phyloP scores from a whole-genome alignment of 2,113 vertebrate species.

The Myrmecobius fasciatus region DNA sequence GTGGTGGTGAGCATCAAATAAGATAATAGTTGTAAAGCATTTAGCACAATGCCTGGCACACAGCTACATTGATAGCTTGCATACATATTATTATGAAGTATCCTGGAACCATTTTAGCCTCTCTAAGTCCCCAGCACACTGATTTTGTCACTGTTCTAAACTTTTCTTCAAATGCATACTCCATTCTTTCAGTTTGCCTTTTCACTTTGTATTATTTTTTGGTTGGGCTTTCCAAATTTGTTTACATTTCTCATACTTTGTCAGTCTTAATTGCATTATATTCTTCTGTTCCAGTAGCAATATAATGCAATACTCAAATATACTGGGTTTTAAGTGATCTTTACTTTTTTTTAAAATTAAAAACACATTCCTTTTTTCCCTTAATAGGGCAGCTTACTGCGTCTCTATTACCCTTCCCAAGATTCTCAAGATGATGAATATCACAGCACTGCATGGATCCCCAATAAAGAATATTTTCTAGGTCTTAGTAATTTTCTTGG shows the following conservation, averaged over 20 bases:
- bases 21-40: neutral
- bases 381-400: slow-evolving; percentile 91
- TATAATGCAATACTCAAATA: neutral
- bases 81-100: neutral
- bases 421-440: slow-evolving; percentile 80
- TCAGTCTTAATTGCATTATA: neutral
- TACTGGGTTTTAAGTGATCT: neutral
- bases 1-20: neutral
- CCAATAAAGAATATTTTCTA: slow-evolving; percentile 91
- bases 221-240: neutral
- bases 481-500: slow-evolving; percentile 94
- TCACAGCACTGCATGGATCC: slow-evolving; percentile 90
- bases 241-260: neutral
- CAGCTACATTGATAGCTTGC: too few relatives aligned
- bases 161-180: neutral
- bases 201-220: neutral
- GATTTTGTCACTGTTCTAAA: neutral
- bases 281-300: neutral
- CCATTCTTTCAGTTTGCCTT: neutral
- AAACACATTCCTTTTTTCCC: neutral
- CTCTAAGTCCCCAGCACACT: neutral
- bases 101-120: neutral
- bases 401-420: slow-evolving; percentile 93
- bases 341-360: neutral
- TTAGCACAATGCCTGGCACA: too few relatives aligned